These are phyloP conservation scores for Branchinecta sandiegonensis DNA, from an alignment of 2,888 invertebrate genomes.

Conservation along the genomic window DNA sequence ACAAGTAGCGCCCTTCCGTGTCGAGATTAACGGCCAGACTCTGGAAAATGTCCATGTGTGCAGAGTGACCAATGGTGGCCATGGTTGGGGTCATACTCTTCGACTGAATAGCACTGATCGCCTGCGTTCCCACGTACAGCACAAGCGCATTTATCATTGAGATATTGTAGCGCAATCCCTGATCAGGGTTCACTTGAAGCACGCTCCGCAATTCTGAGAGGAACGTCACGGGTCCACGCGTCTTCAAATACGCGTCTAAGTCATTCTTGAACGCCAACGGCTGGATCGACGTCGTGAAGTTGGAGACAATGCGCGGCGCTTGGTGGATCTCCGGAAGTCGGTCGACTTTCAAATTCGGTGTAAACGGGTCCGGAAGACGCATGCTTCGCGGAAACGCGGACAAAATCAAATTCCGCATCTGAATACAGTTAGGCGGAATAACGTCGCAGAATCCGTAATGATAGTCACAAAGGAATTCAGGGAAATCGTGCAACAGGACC, in stretches of 20 bases:
- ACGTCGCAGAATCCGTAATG: conserved; percentile 98
- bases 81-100: conserved; percentile 87
- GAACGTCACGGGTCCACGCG: conserved; percentile 86
- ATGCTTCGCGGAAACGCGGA: conserved; percentile 97
- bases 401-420: conserved; percentile 90
- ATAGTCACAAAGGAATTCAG: conserved; percentile 97
- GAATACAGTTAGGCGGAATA: conserved; percentile 97
- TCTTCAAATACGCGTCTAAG: conserved; percentile 88
- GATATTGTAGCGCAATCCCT: conserved; percentile 85
- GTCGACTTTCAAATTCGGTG: conserved; percentile 88
- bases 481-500: conserved; percentile 94
- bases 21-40: conserved; percentile 95
- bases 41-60: conserved; percentile 99
- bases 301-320: conserved; percentile 76
- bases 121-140: conserved; percentile 92
- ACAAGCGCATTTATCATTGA: conserved; percentile 93
- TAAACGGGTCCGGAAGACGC: conserved; percentile 96
- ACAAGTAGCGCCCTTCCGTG: conserved; percentile 86
- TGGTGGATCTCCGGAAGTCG: conserved; percentile 73
- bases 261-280: conserved; percentile 83
- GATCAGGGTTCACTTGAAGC: conserved; percentile 52
- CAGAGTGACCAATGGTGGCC: conserved; percentile 94
- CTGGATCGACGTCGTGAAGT: conserved; percentile 71
- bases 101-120: conserved; percentile 74
- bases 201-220: conserved; percentile 69